Evolutionary conservation across 2,113 vertebrate genomes (phyloP).

Genomic region (Conger conger): DNA sequence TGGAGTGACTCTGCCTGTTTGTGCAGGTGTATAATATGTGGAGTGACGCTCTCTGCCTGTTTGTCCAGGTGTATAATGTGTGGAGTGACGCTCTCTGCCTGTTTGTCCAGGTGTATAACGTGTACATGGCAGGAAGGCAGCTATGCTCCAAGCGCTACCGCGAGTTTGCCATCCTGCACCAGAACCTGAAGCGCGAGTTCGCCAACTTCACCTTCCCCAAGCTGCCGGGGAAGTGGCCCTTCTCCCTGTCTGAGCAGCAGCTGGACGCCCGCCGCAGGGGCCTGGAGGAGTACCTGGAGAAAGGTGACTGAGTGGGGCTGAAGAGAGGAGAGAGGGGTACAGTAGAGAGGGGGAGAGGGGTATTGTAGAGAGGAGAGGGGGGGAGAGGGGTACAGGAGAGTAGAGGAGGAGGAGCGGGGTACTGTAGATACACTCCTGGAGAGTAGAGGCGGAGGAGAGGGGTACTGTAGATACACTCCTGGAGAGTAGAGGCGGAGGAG

Average conservation of each 20-base stretch:
- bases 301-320: constrained; percentile 64
- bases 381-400: background rate
- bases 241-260: constrained; percentile 94
- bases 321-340: background rate
- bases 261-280: constrained; percentile 87
- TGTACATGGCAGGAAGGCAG: constrained; percentile 94
- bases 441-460: background rate
- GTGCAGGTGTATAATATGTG: no score
- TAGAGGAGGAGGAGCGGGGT: background rate
- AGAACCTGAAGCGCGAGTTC: constrained; percentile 95
- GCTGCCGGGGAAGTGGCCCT: constrained; percentile 94
- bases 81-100: constrained; percentile 44
- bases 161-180: constrained; percentile 90
- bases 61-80: constrained; percentile 95
- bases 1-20: no score
- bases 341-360: background rate
- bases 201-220: constrained; percentile 91
- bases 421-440: background rate
- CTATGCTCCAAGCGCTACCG: constrained; percentile 94
- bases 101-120: constrained; percentile 96
- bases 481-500: background rate
- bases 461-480: no score
- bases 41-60: no score
- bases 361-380: background rate
- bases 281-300: constrained; percentile 93